Conservation (phyloP, 1,140 invertebrate species). For the Eumaeus atala region DNA sequence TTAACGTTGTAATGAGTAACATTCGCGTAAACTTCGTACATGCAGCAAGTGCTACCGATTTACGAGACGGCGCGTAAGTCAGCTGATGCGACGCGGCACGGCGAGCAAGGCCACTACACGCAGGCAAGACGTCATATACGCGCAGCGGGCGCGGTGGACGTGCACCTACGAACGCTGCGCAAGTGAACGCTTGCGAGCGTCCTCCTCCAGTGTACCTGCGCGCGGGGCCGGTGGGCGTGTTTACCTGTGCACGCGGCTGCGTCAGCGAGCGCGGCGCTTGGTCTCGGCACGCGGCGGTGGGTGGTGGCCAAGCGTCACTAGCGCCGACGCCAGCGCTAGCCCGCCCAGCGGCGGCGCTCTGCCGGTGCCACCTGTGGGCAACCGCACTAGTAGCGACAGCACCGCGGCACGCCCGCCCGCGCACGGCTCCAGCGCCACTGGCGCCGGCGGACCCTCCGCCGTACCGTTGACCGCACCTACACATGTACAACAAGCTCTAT, state of each 20-base stretch:
- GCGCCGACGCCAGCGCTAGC: slow-evolving; percentile 87
- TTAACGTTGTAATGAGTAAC: too few relatives aligned
- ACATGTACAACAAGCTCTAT: slow-evolving; percentile 11
- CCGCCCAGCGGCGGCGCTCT: slow-evolving; percentile 90
- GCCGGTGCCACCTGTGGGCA: slow-evolving; percentile 72
- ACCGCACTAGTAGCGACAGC: slow-evolving; percentile 90
- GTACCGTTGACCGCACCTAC: background rate
- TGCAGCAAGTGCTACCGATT: too few relatives aligned
- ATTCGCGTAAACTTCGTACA: too few relatives aligned
- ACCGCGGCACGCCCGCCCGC: slow-evolving; percentile 92
- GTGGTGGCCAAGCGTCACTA: slow-evolving; percentile 89
- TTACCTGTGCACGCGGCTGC: background rate
- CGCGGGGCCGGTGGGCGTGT: too few relatives aligned
- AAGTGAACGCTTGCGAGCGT: too few relatives aligned
- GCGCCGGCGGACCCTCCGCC: slow-evolving; percentile 81
- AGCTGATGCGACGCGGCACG: too few relatives aligned
- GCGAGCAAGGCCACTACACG: too few relatives aligned
- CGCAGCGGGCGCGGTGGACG: slow-evolving; percentile 77
- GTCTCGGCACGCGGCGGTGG: slow-evolving; percentile 31
- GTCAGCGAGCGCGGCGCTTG: slow-evolving; percentile 15
- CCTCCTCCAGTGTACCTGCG: too few relatives aligned
- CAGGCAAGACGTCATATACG: too few relatives aligned
- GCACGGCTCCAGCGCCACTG: slow-evolving; percentile 95
- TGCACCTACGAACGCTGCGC: slow-evolving; percentile 40
- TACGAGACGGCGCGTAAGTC: too few relatives aligned